Evolutionary conservation across 2,797 vertebrate genomes (phyloP), one percentile per base, ranked within the genome.

Genomic region (Amblyraja radiata): DNA sequence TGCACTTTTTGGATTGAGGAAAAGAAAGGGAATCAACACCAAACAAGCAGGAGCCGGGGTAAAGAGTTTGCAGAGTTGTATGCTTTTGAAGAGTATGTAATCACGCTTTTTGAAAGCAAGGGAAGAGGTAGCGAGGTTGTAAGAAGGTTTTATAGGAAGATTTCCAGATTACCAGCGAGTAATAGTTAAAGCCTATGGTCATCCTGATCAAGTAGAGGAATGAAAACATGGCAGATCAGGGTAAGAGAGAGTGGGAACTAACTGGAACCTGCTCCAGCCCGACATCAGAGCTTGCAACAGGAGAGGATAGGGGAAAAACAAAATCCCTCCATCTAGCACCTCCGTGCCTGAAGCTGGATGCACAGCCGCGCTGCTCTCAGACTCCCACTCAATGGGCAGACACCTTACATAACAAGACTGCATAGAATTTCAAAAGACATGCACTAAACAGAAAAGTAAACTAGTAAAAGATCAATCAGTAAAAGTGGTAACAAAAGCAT

Each of bases 401-500:
- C 84, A 88, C 84, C 84, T 88, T 88, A 88, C 84, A 88, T 88
- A 88, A 88, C 84, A 88, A 88, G 84, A 65, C 84, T 88, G 84
- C 61, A 88, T 32, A 68, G 28, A 88, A 88, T 88, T 88, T 88
- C 61, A 88, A 88, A 88, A 88, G 84, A 36, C 84, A 88, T 88
- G 84, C 84, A 88, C 61, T 88, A 88, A 88, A 88, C 84, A 88
- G 84, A 88, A 88, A 88, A 88, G 84, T 88, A 88, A 88, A 88
- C 84, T 88, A 65, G 84, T 88, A 88, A 88, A 88, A 88, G 84
- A 88, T 88, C 84, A 88, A 88, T 88, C 84, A 88, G 84, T 68
- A 68, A 65, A 68, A 92, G 68, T 92, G 65, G 90, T 76, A 92
- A 92, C 90, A 92, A 92, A 92, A 92, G 90, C 90, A 13, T 39